A percentile compares a stretch with the other conserved stretches of the same genome.
phyloP scores from a whole-genome alignment of 2,888 invertebrate species.

The Salpingus planirostris region DNA sequence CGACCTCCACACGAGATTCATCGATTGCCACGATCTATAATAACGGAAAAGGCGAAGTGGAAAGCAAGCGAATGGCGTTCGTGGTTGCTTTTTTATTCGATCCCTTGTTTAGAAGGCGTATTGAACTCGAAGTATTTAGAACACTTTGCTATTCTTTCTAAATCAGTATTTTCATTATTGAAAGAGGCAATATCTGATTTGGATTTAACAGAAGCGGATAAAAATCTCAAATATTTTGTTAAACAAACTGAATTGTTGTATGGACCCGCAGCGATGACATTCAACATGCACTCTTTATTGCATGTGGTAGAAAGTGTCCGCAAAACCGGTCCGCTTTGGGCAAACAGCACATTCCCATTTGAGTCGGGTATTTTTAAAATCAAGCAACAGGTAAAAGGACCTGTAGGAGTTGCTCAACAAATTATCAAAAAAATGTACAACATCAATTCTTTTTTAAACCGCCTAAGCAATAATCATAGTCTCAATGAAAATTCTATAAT shows the following conservation, averaged over 20 bases:
- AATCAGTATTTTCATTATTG: background rate
- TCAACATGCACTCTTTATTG: background rate
- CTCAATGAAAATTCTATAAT: too few species aligned
- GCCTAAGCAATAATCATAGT: too few species aligned
- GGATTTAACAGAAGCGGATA: background rate
- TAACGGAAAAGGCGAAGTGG: background rate
- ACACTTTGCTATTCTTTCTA: background rate
- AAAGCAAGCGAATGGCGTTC: background rate
- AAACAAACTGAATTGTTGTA: background rate
- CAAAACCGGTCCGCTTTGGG: background rate
- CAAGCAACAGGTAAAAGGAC: background rate
- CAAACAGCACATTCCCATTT: background rate
- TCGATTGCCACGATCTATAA: background rate
- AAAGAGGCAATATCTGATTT: background rate
- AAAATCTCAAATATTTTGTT: background rate
- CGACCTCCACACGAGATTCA: background rate
- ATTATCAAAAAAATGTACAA: background rate
- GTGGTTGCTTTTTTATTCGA: background rate
- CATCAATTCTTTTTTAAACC: too few species aligned
- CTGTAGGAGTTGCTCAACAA: slow-evolving; percentile 1
- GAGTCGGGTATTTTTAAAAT: background rate
- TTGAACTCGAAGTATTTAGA: background rate
- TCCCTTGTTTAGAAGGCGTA: background rate
- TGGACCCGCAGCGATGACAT: background rate
- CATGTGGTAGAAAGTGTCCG: background rate